Evolutionary conservation across 2,888 invertebrate genomes (phyloP), one percentile per base, ranked within the genome.

Genomic region (Himalopsyche kuldschensis): DNA sequence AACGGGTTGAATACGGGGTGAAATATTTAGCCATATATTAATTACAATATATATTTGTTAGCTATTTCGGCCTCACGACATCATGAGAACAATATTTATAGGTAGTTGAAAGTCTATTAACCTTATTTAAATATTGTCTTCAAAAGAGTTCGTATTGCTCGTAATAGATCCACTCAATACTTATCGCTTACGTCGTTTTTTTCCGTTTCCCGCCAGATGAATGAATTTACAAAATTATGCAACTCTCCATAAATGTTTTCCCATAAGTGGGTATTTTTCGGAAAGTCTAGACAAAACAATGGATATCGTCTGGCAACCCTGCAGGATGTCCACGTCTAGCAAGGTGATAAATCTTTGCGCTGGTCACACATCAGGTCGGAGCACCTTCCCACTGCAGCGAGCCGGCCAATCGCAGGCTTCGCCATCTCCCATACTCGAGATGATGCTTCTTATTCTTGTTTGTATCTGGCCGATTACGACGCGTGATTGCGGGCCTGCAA

Each of bases 391-490:
- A 78, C 78, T 11, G 78, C n/a, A n/a, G 30, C 47, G 1, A 27
- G 78, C 41, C 47, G 78, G 78, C 78, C 78, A 78, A 78, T 78
- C 15, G 78, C 48, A 30, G 78, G 11, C 41, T 48, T 6, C 55
- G 27, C 47, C 35, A 41, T 46, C 46, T 55, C 55, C 55, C 55
- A 55, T 55, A 20, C 55, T 55, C 55, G 55, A 55, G 55, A 55
- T 55, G 55, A 20, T 55, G 55, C 6, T 55, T 55, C 55, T 55
- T 55, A 20, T 55, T 55, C 20, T 55, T 55, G 20, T 55, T 55
- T 55, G 6, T 55, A 55, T 55, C 55, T 24, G 55, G 48, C n/a
- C 55, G 24, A 24, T 24, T 55, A n/a, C 55, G 55, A 20, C 55
- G 55, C 20, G 55, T 24, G 55, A 24, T 24, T 24, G 48, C 48